Conservation (phyloP, 2,888 invertebrate species). For the Neria commutata region DNA sequence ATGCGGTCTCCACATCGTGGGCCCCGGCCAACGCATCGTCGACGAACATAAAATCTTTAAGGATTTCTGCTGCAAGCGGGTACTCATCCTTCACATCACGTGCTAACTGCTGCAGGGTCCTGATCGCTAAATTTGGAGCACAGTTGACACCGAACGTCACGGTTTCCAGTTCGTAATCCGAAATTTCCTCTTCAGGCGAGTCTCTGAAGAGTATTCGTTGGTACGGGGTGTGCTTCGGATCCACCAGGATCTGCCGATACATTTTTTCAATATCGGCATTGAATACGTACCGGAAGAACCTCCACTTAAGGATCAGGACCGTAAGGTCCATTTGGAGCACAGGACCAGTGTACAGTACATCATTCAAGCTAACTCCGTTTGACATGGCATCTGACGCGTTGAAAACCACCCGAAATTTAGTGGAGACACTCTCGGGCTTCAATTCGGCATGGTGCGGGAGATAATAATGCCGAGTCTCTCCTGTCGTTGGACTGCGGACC, state of each 20-base stretch:
- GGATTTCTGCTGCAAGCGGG: constrained; percentile 18
- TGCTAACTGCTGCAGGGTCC: constrained; percentile 18
- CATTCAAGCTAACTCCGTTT: neutral
- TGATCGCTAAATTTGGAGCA: constrained; percentile 17
- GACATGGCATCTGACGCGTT: neutral
- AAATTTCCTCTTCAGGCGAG: neutral
- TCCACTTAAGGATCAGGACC: neutral
- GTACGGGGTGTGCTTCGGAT: neutral
- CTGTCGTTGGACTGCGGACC: neutral
- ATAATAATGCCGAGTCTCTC: neutral
- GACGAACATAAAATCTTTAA: constrained; percentile 17
- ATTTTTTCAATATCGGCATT: constrained; percentile 9
- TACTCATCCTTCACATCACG: constrained; percentile 10
- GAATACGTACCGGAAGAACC: neutral
- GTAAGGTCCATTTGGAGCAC: neutral
- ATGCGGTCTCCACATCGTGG: constrained; percentile 14
- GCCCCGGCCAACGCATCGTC: constrained; percentile 23
- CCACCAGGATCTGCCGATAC: constrained; percentile 3
- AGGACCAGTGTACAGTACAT: neutral
- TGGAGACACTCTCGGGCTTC: neutral
- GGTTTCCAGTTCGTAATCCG: constrained; percentile 1
- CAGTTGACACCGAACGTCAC: constrained; percentile 13
- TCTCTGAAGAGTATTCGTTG: neutral
- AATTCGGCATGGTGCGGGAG: neutral
- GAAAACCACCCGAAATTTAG: constrained; percentile 2